phyloP scores from a whole-genome alignment of 2,797 vertebrate genomes.

The Danio tinwini region DNA sequence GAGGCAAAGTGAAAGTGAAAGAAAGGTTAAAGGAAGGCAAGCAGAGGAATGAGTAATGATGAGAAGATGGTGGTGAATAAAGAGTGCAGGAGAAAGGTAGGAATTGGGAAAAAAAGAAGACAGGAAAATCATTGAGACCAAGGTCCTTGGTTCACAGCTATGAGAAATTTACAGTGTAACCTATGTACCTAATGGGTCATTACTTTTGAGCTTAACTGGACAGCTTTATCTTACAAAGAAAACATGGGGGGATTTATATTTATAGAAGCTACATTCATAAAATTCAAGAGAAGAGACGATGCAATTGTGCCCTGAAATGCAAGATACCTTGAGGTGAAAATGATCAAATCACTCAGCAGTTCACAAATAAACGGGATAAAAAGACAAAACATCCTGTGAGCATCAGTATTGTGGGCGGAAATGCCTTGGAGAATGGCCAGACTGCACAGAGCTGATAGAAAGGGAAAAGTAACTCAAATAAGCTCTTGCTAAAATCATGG shows the following conservation, averaged over 20 bases:
- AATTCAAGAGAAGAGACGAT: slow-evolving; percentile 7
- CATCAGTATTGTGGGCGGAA: too few species aligned
- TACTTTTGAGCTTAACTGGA: slow-evolving; percentile 37
- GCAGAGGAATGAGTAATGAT: neutral
- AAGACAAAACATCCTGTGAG: too few species aligned
- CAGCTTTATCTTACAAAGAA: slow-evolving; percentile 41
- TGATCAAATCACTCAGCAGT: neutral
- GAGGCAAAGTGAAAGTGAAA: slow-evolving; percentile 7
- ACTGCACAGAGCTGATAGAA: too few species aligned
- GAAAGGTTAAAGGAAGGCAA: neutral
- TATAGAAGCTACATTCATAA: slow-evolving; percentile 16
- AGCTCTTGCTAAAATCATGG: too few species aligned
- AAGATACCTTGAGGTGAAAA: neutral
- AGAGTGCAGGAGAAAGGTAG: slow-evolving; percentile 22
- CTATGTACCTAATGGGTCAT: slow-evolving; percentile 44
- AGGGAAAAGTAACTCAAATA: too few species aligned
- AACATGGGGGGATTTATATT: slow-evolving; percentile 47
- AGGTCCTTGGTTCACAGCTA: slow-evolving; percentile 2
- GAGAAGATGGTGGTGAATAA: neutral
- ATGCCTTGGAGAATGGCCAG: too few species aligned
- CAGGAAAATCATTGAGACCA: slow-evolving; percentile 26
- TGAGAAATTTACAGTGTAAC: slow-evolving; percentile 39
- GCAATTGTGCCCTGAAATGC: slow-evolving; percentile 28
- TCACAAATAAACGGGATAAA: too few species aligned
- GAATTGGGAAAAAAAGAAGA: slow-evolving; percentile 4